Evolutionary conservation across 2,797 vertebrate genomes (phyloP).

Genomic region (Chloroceryle amazona): DNA sequence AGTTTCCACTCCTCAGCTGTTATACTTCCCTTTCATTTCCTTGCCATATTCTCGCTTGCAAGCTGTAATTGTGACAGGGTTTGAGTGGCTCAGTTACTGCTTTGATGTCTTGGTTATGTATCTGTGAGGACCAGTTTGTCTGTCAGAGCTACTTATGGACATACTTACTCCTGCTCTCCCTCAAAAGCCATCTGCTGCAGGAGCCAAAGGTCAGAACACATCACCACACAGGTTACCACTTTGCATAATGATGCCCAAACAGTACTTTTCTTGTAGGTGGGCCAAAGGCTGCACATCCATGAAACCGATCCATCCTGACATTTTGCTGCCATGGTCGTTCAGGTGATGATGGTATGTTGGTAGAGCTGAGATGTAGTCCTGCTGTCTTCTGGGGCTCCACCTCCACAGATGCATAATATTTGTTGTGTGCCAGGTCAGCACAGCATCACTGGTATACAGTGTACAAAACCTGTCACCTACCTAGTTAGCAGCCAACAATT

Average conservation of each 20-base stretch:
- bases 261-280: background rate
- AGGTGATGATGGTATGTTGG: fast-evolving
- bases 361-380: background rate
- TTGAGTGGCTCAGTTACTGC: background rate
- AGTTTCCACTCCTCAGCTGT: background rate
- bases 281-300: background rate
- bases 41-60: background rate
- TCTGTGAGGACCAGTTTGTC: background rate
- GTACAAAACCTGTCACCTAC: background rate
- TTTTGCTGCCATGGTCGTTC: background rate
- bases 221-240: background rate
- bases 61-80: background rate
- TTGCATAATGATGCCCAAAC: background rate
- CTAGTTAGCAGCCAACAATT: background rate
- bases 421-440: background rate
- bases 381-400: background rate
- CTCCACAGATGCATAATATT: too few relatives aligned
- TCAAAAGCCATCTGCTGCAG: background rate
- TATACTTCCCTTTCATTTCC: background rate
- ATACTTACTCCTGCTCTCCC: background rate
- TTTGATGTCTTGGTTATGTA: background rate
- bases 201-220: background rate
- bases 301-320: background rate
- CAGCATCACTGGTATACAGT: background rate
- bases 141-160: background rate